These are phyloP conservation scores for Campylomormyrus tamandua DNA, from an alignment of 2,113 vertebrate genomes.

Conservation along the genomic window DNA sequence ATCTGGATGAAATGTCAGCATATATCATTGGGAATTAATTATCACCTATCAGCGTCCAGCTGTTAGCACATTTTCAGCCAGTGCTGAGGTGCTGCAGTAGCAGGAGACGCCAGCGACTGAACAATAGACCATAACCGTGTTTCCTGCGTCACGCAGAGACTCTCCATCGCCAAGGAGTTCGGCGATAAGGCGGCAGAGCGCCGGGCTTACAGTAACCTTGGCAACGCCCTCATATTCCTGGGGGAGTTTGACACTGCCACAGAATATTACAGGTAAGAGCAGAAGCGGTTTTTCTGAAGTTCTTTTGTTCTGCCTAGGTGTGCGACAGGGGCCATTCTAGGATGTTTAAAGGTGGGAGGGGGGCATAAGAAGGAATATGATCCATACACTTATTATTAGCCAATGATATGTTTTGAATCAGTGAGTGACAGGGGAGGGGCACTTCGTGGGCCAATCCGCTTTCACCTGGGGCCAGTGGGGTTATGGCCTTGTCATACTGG, in stretches of 20 bases:
- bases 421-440: not conserved
- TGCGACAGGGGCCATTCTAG: not conserved
- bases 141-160: slow-evolving; percentile 65
- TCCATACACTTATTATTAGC: not conserved
- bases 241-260: slow-evolving; percentile 84
- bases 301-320: not conserved
- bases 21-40: not conserved
- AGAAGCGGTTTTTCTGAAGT: not conserved
- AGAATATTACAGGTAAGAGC: slow-evolving; percentile 86
- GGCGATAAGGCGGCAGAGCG: slow-evolving; percentile 91
- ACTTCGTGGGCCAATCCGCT: not conserved
- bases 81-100: not conserved
- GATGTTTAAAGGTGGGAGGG: not conserved
- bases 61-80: not conserved
- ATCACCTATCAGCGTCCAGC: not conserved
- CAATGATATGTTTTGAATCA: not conserved
- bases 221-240: slow-evolving; percentile 90
- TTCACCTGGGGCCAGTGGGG: not conserved
- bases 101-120: not conserved
- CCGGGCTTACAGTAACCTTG: slow-evolving; percentile 91
- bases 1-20: not conserved
- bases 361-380: not conserved
- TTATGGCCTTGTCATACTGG: not conserved
- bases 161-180: slow-evolving; percentile 95
- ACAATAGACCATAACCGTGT: not conserved